Percentiles rank a stretch among this genome's conserved stretches.
These are phyloP conservation scores for Serinus canaria DNA, from an alignment of 2,113 vertebrate species.

Conservation along the genomic window DNA sequence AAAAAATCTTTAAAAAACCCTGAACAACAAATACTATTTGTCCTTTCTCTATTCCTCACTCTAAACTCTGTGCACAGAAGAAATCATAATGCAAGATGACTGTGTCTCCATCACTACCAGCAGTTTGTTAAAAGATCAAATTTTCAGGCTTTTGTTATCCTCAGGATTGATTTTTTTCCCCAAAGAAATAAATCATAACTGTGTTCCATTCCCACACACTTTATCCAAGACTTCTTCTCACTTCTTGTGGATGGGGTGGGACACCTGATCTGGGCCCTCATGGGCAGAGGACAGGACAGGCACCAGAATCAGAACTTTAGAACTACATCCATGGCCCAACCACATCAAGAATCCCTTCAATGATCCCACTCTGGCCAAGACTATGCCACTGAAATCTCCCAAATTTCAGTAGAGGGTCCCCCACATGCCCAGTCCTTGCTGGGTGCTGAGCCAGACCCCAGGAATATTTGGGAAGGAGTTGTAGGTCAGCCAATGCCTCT, in stretches of 20 bases:
- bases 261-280: background rate
- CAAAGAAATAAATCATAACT: background rate
- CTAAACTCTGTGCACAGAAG: background rate
- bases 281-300: background rate
- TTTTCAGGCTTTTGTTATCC: background rate
- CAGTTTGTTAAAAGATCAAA: background rate
- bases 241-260: background rate
- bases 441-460: background rate
- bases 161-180: background rate
- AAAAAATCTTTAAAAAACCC: accelerated
- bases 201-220: too few relatives aligned
- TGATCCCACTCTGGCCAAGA: background rate
- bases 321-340: background rate
- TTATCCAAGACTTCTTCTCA: background rate
- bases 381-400: accelerated
- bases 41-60: background rate
- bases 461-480: background rate
- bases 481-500: background rate
- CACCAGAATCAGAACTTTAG: background rate
- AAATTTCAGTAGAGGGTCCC: background rate
- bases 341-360: background rate
- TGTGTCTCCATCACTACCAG: background rate
- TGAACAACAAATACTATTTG: background rate
- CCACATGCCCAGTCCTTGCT: background rate
- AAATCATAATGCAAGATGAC: background rate